Percentiles rank a stretch among this genome's conserved stretches.
Conservation (phyloP, 2,113 vertebrate genomes). For the Bettongia penicillata region DNA sequence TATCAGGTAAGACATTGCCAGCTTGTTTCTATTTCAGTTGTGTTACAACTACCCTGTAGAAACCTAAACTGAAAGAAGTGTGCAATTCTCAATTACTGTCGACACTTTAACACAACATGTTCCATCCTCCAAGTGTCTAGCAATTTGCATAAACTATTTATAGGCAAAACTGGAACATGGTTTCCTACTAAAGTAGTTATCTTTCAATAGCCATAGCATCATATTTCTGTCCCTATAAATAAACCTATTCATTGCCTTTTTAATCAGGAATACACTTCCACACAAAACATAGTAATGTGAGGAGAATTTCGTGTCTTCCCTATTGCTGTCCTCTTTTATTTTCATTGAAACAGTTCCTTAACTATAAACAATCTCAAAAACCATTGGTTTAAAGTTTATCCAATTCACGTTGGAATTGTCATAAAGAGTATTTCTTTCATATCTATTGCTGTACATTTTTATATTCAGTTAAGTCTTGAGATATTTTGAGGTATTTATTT, state of each 20-base stretch:
- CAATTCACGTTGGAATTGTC: background rate
- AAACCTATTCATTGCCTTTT: background rate
- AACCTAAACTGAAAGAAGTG: background rate
- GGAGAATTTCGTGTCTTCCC: background rate
- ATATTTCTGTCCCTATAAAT: background rate
- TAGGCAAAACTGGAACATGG: background rate
- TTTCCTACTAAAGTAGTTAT: background rate
- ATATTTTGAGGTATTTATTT: background rate
- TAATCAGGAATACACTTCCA: background rate
- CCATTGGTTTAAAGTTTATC: constrained; percentile 5
- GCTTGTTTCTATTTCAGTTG: background rate
- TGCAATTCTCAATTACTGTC: background rate
- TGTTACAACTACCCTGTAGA: background rate
- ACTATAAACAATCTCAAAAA: background rate
- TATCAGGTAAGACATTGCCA: background rate
- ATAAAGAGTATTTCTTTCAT: background rate
- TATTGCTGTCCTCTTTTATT: background rate
- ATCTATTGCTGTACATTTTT: background rate
- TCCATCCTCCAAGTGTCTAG: background rate
- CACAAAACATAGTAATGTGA: background rate
- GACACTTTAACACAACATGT: background rate
- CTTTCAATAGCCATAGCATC: background rate
- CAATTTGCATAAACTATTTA: background rate
- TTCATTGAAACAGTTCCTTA: background rate
- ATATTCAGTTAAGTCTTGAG: background rate